Conservation (phyloP, 2,888 invertebrate genomes). For the Caenorhabditis becei region DNA sequence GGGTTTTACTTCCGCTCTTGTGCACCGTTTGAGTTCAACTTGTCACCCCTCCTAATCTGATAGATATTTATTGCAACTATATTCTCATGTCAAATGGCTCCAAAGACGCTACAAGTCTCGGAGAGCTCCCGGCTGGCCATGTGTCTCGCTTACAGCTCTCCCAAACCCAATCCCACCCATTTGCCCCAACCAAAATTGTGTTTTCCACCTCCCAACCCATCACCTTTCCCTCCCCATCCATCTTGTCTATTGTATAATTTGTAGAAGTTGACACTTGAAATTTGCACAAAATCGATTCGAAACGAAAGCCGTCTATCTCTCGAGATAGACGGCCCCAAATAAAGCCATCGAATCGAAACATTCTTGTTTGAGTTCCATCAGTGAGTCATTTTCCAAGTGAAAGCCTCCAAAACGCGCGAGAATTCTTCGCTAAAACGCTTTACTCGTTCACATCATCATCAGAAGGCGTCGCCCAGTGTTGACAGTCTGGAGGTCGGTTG, state of each 20-base stretch:
- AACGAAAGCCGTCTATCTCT: constrained; percentile 9
- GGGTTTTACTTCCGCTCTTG: constrained; percentile 59
- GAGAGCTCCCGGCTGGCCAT: constrained; percentile 67
- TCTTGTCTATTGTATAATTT: constrained; percentile 63
- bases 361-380: not conserved
- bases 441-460: constrained; percentile 29
- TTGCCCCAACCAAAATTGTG: constrained; percentile 20
- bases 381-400: constrained; percentile 23
- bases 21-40: constrained; percentile 56
- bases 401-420: constrained; percentile 35
- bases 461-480: constrained; percentile 22
- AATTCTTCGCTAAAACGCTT: constrained; percentile 45
- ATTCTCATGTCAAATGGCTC: constrained; percentile 57
- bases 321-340: constrained; percentile 29
- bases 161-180: constrained; percentile 38
- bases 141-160: constrained; percentile 69
- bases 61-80: constrained; percentile 60
- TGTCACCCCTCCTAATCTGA: constrained; percentile 39
- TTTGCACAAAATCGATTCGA: constrained; percentile 56
- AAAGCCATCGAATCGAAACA: constrained; percentile 56
- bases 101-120: constrained; percentile 36
- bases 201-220: not conserved
- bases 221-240: constrained; percentile 6
- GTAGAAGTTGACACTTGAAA: constrained; percentile 58
- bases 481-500: constrained; percentile 12